These are phyloP conservation scores for Netelia virgata DNA, from an alignment of 2,888 invertebrate genomes.

Conservation along the genomic window DNA sequence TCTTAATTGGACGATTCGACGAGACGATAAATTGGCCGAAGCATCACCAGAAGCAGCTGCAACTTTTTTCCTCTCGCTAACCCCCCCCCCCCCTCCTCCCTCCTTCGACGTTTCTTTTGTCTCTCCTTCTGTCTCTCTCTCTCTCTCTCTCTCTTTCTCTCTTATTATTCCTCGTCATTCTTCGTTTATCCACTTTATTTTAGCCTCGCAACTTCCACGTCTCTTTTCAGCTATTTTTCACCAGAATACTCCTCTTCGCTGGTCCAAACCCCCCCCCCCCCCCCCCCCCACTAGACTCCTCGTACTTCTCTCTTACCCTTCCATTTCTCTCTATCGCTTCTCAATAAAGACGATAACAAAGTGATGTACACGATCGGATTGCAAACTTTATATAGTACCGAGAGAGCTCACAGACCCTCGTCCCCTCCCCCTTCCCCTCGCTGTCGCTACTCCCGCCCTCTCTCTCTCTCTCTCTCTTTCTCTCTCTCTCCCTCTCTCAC, in stretches of 20 bases:
- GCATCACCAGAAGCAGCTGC: conserved; percentile 60
- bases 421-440: no score
- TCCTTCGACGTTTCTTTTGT: neutral
- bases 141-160: neutral
- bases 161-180: neutral
- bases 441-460: neutral
- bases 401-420: conserved; percentile 17
- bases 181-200: conserved; percentile 2
- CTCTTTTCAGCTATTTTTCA: conserved; percentile 3
- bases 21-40: conserved; percentile 67
- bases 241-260: no score
- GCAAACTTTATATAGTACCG: conserved; percentile 8
- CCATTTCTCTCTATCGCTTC: conserved; percentile 12
- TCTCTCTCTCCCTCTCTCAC: conserved; percentile 12
- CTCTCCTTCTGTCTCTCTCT: neutral
- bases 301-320: neutral
- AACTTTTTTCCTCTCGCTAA: conserved; percentile 25
- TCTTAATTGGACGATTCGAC: conserved; percentile 79
- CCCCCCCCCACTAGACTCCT: no score
- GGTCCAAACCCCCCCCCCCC: no score
- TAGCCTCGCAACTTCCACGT: neutral
- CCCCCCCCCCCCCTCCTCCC: neutral
- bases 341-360: conserved; percentile 22
- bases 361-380: conserved; percentile 10
- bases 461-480: no score